Base-by-base conservation (phyloP, 2,113 vertebrate genomes). In the Mesitornis unicolor region DNA sequence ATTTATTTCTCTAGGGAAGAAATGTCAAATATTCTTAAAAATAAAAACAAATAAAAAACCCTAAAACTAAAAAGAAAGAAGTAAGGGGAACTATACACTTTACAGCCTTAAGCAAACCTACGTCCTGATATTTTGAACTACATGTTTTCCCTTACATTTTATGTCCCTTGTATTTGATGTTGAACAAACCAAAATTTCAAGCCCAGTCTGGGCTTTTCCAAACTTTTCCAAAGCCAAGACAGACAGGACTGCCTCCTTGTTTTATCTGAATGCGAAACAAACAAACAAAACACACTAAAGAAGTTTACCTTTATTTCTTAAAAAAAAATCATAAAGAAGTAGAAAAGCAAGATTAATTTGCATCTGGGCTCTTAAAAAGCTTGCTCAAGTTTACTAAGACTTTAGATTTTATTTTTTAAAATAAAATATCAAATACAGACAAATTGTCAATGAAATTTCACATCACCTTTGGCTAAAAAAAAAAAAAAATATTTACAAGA, bases 131-230 rank as follows among this genome's bases (percentile, higher is more conserved):
- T 51, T 57, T 14, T 16, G 2, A 71, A 43, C 13, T 75, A 57
- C 18, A 5, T 35, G 7, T 68, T 75, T 85, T 76, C 35, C 12
- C 4, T 82, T 73, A 31, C 7, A 24, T 84, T 73, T 38, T 43
- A 54, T 31, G 3, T 22, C 16, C 8, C 43, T 63, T 70, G 48
- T 2, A 20, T 35, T 54, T 42, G 7, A 2, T 42, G 83, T 90
- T 78, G 11, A 79, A 79, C 16, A 83, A 88, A 4, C 1, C 5
- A 64, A 57, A 48, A 61, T n/a, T 48, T 47, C 51, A 85, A 16
- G 3, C 13, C 4, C 20, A 56, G 16, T 22, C 3, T n/a, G 17
- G 7, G 20, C 16, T n/a, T n/a, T n/a, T n/a, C 5, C 1, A 73
- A 84, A 69, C 2, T 81, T 60, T 50, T 42, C 8, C 54, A 81